Evolutionary conservation across 2,888 invertebrate genomes (phyloP).

Genomic region (Parthenolecanium corni): DNA sequence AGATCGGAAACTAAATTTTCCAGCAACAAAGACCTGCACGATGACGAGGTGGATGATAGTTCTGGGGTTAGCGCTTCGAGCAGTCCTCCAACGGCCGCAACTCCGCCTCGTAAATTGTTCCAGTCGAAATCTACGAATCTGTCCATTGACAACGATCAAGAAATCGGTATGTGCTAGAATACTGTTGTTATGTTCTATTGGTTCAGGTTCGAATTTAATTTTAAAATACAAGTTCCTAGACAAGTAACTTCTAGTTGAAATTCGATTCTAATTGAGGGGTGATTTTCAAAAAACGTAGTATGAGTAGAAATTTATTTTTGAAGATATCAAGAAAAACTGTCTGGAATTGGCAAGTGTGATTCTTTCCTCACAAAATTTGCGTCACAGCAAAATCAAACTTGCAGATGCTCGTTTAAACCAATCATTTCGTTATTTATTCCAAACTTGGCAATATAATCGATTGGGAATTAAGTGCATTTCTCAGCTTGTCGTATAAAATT

Average conservation of each 20-base stretch:
- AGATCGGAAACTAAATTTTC: slow-evolving; percentile 32
- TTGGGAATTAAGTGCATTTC: too few relatives aligned
- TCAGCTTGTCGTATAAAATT: too few relatives aligned
- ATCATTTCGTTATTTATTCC: too few relatives aligned
- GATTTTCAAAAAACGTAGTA: too few relatives aligned
- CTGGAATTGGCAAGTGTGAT: too few relatives aligned
- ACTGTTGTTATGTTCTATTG: background rate
- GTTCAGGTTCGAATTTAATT: slow-evolving; percentile 16
- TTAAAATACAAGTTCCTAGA: slow-evolving; percentile 12
- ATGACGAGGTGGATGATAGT: slow-evolving; percentile 32
- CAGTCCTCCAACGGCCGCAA: slow-evolving; percentile 33
- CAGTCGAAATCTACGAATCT: slow-evolving; percentile 24
- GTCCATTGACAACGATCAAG: slow-evolving; percentile 5
- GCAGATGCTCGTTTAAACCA: too few relatives aligned
- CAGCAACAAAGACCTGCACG: slow-evolving; percentile 33
- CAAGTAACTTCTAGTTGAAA: slow-evolving; percentile 5
- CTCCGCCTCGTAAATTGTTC: slow-evolving; percentile 24
- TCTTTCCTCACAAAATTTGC: too few relatives aligned
- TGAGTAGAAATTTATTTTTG: background rate
- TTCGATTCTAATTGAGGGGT: too few relatives aligned
- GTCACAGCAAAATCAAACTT: too few relatives aligned
- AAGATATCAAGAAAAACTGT: background rate
- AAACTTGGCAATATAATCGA: too few relatives aligned
- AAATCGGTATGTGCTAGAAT: background rate
- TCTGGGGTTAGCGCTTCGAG: slow-evolving; percentile 33